Evolutionary conservation across 2,888 invertebrate species (phyloP).

Genomic region (Oscheius sp.): DNA sequence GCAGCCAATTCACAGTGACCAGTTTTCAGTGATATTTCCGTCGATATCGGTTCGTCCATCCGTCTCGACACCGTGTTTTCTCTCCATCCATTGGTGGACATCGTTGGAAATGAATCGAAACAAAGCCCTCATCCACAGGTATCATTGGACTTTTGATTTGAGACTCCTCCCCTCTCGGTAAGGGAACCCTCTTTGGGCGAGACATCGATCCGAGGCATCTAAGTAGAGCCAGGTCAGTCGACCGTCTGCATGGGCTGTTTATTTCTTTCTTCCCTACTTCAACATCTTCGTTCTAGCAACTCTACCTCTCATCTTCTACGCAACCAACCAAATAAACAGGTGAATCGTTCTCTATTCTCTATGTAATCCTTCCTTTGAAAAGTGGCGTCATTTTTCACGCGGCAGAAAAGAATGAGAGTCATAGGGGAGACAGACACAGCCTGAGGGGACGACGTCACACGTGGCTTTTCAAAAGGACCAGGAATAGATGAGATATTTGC

Average conservation of each 20-base stretch:
- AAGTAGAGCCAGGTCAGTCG: not conserved
- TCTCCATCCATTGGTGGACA: not conserved
- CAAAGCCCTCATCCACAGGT: not conserved
- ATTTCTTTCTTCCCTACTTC: slow-evolving; percentile 8
- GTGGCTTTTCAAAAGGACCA: too few species aligned
- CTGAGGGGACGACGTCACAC: too few species aligned
- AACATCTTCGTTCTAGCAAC: slow-evolving; percentile 18
- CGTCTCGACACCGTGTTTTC: not conserved
- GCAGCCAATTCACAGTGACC: not conserved
- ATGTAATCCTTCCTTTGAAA: too few species aligned
- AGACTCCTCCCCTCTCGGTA: not conserved
- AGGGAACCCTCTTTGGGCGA: not conserved
- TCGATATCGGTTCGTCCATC: not conserved
- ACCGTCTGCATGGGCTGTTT: slow-evolving; percentile 25
- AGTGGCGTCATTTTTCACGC: not conserved
- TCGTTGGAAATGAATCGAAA: not conserved
- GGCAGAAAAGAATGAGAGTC: not conserved
- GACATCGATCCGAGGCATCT: slow-evolving; percentile 12
- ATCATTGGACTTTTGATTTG: not conserved
- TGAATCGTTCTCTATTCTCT: not conserved
- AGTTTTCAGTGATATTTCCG: slow-evolving; percentile 3
- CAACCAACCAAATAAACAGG: not conserved
- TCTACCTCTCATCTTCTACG: slow-evolving; percentile 18
- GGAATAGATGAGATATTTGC: too few species aligned
- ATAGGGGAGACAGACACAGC: not conserved